A percentile compares a stretch with the other conserved stretches of the same genome.
These are phyloP conservation scores for Cosmopolites sordidus DNA, from an alignment of 2,888 invertebrate genomes.

Conservation along the genomic window DNA sequence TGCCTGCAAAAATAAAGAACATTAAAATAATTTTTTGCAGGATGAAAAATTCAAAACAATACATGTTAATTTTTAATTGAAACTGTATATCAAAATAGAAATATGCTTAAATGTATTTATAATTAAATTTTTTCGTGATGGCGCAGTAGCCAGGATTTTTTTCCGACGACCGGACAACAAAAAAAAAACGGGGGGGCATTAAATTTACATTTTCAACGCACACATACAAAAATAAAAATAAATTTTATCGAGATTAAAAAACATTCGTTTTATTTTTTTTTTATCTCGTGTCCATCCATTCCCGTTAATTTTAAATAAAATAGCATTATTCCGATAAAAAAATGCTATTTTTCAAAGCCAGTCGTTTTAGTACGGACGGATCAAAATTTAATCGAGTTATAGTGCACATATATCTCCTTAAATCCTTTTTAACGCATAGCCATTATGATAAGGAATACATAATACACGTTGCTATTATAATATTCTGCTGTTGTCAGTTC, in stretches of 20 bases:
- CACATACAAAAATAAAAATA: conserved; percentile 26
- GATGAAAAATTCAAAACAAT: conserved; percentile 23
- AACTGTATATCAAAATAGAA: conserved; percentile 29
- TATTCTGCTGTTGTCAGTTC: no score
- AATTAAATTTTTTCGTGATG: conserved; percentile 25
- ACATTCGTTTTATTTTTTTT: conserved; percentile 25
- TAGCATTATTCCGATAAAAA: conserved; percentile 13
- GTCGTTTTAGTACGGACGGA: background rate
- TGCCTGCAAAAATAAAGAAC: conserved; percentile 22
- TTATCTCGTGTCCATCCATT: conserved; percentile 30
- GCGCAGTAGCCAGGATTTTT: conserved; percentile 7
- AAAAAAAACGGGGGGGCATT: conserved; percentile 12
- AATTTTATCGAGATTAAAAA: conserved; percentile 28
- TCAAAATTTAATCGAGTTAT: no score
- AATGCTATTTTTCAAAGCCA: background rate
- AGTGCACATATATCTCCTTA: no score
- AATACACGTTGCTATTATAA: no score
- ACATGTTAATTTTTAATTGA: conserved; percentile 30
- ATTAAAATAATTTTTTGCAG: conserved; percentile 26
- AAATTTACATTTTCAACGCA: conserved; percentile 26
- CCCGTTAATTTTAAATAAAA: conserved; percentile 32
- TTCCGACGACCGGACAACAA: conserved; percentile 16
- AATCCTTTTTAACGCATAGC: no score
- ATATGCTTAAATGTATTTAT: conserved; percentile 27
- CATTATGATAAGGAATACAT: no score